phyloP scores from a whole-genome alignment of 2,888 invertebrate species.

The Saturnia pavonia region DNA sequence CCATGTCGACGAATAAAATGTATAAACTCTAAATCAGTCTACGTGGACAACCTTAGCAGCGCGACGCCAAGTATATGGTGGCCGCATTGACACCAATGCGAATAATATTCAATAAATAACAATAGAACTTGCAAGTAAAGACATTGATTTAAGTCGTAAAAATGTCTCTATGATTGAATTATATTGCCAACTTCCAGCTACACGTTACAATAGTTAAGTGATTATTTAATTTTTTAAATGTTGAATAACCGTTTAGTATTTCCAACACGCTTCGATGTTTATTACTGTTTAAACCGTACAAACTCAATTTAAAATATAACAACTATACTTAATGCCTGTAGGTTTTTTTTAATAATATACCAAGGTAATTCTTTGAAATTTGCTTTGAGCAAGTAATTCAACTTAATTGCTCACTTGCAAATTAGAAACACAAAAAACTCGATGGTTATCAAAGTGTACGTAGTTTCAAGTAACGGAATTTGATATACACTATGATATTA shows the following conservation, averaged over 20 bases:
- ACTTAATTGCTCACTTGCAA: conserved; percentile 7
- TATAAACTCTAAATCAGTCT: background rate
- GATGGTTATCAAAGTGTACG: background rate
- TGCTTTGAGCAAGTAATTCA: conserved; percentile 7
- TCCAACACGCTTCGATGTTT: conserved; percentile 1
- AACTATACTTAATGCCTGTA: background rate
- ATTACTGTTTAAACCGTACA: conserved; percentile 9
- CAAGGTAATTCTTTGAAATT: background rate
- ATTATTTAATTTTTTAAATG: background rate
- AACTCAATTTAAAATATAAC: conserved; percentile 8
- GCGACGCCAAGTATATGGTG: background rate
- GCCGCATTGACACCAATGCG: conserved; percentile 10
- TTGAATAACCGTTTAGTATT: background rate
- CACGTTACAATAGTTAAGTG: conserved; percentile 1
- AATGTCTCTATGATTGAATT: conserved; percentile 3
- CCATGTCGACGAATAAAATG: background rate
- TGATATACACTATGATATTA: background rate
- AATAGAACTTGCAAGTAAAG: conserved; percentile 8
- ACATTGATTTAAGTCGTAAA: background rate
- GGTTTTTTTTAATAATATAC: background rate
- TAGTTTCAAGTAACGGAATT: background rate
- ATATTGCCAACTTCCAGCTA: background rate
- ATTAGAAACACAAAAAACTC: background rate
- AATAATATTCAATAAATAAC: conserved; percentile 12
- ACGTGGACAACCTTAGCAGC: conserved; percentile 2